Evolutionary conservation across 1,140 invertebrate species (phyloP).

Genomic region (Galendromus occidentalis): DNA sequence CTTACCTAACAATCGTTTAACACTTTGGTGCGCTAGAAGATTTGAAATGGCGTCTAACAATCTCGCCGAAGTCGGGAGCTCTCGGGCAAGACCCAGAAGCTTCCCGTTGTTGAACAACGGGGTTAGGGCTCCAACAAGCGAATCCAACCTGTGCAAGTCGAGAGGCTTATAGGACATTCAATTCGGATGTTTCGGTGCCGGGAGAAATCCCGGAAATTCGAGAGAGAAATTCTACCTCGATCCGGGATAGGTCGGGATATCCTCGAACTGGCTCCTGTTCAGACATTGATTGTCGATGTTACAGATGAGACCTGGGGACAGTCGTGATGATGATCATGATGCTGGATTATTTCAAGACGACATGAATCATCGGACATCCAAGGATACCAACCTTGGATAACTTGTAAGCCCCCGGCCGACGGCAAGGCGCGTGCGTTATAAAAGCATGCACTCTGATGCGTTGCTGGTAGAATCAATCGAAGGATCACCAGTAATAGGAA

Average conservation of each 20-base stretch:
- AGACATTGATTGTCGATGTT: slow-evolving; percentile 22
- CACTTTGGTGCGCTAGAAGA: slow-evolving; percentile 15
- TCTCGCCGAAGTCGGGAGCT: slow-evolving; percentile 20
- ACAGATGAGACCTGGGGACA: slow-evolving; percentile 21
- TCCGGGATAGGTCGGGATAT: slow-evolving; percentile 20
- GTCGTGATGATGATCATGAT: too few species aligned
- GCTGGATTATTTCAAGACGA: too few species aligned
- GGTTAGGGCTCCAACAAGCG: slow-evolving; percentile 18
- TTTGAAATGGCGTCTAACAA: slow-evolving; percentile 20
- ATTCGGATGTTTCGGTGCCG: neutral
- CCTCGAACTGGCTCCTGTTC: slow-evolving; percentile 18
- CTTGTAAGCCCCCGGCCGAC: slow-evolving; percentile 20
- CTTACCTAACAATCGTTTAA: slow-evolving; percentile 14
- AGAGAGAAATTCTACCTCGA: slow-evolving; percentile 17
- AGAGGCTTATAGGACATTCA: neutral
- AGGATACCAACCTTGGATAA: slow-evolving; percentile 18
- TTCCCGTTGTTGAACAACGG: slow-evolving; percentile 19
- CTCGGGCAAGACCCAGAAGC: slow-evolving; percentile 18
- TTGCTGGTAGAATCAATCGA: slow-evolving; percentile 19
- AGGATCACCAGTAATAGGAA: slow-evolving; percentile 20
- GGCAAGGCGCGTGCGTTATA: slow-evolving; percentile 22
- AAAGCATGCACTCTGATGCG: slow-evolving; percentile 20
- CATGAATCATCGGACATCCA: too few species aligned
- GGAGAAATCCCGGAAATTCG: neutral
- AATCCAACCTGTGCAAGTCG: slow-evolving; percentile 16